These are phyloP conservation scores for Danaus chrysippus DNA, from an alignment of 2,888 invertebrate species.

Conservation along the genomic window DNA sequence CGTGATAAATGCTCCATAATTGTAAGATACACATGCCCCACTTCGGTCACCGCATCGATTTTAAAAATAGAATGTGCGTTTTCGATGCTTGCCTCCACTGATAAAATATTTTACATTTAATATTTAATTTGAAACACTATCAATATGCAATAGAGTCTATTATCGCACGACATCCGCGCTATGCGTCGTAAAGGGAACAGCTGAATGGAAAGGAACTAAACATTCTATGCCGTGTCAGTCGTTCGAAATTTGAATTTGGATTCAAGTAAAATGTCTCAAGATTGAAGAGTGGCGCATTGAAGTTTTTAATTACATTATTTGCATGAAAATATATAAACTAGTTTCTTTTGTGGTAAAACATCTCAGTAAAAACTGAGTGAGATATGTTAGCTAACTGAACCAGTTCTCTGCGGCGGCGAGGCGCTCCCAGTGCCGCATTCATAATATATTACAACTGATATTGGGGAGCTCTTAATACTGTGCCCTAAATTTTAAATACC, in stretches of 20 bases:
- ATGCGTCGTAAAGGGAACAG: slow-evolving; percentile 43
- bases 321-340: neutral
- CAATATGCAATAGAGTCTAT: slow-evolving; percentile 40
- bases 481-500: slow-evolving; percentile 12
- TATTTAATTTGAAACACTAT: slow-evolving; percentile 39
- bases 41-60: slow-evolving; percentile 75
- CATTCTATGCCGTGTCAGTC: slow-evolving; percentile 56
- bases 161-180: slow-evolving; percentile 38
- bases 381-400: slow-evolving; percentile 25
- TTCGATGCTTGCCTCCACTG: slow-evolving; percentile 56
- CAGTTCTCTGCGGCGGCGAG: slow-evolving; percentile 28
- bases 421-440: slow-evolving; percentile 30
- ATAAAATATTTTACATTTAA: slow-evolving; percentile 46
- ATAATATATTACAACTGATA: slow-evolving; percentile 32
- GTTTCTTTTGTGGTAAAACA: slow-evolving; percentile 3
- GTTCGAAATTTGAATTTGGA: slow-evolving; percentile 49
- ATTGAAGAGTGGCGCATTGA: slow-evolving; percentile 5
- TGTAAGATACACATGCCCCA: slow-evolving; percentile 70
- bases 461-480: slow-evolving; percentile 18
- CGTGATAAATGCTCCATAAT: slow-evolving; percentile 57
- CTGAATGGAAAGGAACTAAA: slow-evolving; percentile 54
- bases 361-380: slow-evolving; percentile 19
- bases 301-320: slow-evolving; percentile 7
- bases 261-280: slow-evolving; percentile 11
- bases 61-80: slow-evolving; percentile 77